Base-by-base conservation (phyloP, 2,888 invertebrate genomes). In the Volucella inanis region DNA sequence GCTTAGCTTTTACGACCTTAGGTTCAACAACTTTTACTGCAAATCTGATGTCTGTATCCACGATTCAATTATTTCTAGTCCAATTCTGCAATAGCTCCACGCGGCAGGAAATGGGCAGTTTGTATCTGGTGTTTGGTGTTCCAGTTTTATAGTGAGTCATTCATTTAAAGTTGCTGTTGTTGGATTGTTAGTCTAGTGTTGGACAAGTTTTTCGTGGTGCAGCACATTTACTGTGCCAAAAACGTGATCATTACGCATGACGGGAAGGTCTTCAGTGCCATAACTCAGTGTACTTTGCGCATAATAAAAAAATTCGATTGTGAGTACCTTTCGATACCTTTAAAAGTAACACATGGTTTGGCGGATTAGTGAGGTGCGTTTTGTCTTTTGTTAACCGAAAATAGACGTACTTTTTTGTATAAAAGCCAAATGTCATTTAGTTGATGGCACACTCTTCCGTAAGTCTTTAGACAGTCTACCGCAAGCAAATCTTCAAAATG, bases 1-100 rank as follows among this genome's bases (percentile, higher is more conserved):
- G 22, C 12, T 18, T 59, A 55, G 2, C 31, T 47, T 49, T 15
- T 11, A 15, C 72, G 47, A 76, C 50, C 57, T 65, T 64, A 70
- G 68, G 83, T 79, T 84, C 79, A 84, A 79, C 79, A 84, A 84
- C 83, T 84, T 75, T 84, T 79, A 83, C 83, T 78, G 15, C 12
- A 38, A 9, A 31, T 47, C 11, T 54, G 59, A 31, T 12, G 31
- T 50, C 14, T n/a, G 31, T 41, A 14, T 38, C 47, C 45, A 47
- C 15, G n/a, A 47, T 41, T 74, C 3, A 15, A 8, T 41, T 15
- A 10, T 39, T 49, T 15, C 11, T 3, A 31, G 47, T 12, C 54
- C 15, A 22, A 11, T 74, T 83, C 72, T 83, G 50, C 9, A 45
- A 52, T 59, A 12, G 18, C 78, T 22, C 22, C 18, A 6, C 67